Evolutionary conservation across 2,113 vertebrate genomes (phyloP).

Genomic region (Sardina pilchardus): DNA sequence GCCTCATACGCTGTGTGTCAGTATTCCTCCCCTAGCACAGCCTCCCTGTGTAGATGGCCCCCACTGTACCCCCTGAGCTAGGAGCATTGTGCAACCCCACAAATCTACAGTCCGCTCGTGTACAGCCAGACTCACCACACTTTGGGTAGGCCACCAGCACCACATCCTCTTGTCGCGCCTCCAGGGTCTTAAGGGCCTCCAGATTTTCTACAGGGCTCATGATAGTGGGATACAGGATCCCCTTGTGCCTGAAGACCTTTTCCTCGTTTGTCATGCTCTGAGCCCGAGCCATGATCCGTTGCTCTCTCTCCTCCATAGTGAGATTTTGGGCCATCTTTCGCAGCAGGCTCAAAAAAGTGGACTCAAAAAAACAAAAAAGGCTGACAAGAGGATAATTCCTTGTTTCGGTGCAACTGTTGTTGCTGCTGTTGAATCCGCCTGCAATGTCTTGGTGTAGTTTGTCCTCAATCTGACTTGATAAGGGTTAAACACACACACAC

Average conservation of each 20-base stretch:
- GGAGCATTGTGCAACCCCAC: background rate
- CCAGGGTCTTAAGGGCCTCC: constrained; percentile 58
- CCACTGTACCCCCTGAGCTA: background rate
- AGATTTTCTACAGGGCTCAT: constrained; percentile 65
- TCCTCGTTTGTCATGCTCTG: constrained; percentile 54
- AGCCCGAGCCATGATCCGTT: constrained; percentile 14
- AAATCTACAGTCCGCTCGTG: background rate
- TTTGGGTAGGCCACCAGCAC: constrained; percentile 72
- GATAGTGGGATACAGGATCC: constrained; percentile 62
- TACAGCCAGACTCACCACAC: constrained; percentile 62
- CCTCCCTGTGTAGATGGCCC: background rate
- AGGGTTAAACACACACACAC: background rate
- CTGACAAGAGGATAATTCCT: no score
- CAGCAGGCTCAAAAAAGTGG: no score
- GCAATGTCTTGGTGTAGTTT: background rate
- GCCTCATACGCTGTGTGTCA: constrained; percentile 33
- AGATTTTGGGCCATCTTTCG: background rate
- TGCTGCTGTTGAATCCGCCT: background rate
- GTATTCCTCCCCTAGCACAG: background rate
- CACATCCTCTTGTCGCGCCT: constrained; percentile 68
- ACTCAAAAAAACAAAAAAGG: no score
- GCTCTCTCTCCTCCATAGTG: background rate
- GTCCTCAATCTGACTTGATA: background rate
- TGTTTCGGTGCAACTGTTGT: background rate
- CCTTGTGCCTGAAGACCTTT: constrained; percentile 60